Conservation (phyloP, 2,888 invertebrate genomes). For the Dendrolimus pini region DNA sequence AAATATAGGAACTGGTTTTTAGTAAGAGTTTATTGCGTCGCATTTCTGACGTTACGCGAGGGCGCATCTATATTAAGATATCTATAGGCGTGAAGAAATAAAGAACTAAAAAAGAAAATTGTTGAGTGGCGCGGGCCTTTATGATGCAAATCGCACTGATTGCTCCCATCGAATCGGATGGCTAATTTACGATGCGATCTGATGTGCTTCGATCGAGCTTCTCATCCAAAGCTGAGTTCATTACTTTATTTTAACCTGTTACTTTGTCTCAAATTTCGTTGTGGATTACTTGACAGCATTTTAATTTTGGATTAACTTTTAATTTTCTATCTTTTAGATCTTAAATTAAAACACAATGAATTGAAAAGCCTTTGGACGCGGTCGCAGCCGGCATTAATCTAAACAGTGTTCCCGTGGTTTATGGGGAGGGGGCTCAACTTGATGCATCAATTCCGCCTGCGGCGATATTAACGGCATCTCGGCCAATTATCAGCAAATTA, state of each 20-base stretch:
- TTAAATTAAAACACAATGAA: no score
- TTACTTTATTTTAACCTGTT: not conserved
- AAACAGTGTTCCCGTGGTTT: not conserved
- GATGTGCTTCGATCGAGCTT: slow-evolving; percentile 8
- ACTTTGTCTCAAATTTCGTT: no score
- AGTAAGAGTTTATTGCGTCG: no score
- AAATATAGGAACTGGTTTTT: no score
- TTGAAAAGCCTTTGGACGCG: not conserved
- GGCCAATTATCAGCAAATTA: not conserved
- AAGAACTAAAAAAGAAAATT: slow-evolving; percentile 10
- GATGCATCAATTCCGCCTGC: not conserved
- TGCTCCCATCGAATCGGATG: slow-evolving; percentile 37
- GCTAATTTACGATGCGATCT: slow-evolving; percentile 32
- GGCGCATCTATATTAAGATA: no score
- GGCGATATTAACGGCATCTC: not conserved
- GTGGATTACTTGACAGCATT: no score
- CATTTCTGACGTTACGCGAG: no score
- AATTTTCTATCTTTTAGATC: no score
- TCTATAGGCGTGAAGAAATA: not conserved
- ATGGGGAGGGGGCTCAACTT: not conserved
- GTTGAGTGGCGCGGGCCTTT: slow-evolving; percentile 20
- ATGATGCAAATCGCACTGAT: slow-evolving; percentile 46
- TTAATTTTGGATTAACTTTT: no score
- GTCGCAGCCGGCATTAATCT: not conserved
- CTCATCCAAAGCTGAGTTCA: not conserved